Evolutionary conservation across 2,113 vertebrate species (phyloP).

Genomic region (Pluvialis apricaria): DNA sequence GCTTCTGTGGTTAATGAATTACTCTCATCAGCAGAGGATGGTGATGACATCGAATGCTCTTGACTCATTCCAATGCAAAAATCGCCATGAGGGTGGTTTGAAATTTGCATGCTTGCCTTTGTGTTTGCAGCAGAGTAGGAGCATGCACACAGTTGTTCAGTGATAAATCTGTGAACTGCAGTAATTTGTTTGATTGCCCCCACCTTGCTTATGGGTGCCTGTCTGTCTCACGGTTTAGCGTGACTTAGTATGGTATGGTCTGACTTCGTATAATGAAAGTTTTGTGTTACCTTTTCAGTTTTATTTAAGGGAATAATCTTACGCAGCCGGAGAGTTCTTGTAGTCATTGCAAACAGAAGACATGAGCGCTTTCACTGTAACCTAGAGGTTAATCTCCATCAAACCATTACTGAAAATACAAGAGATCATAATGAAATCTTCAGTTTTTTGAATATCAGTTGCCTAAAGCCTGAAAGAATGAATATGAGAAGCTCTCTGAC

Average conservation of each 20-base stretch:
- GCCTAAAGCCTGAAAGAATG: neutral
- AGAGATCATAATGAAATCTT: conserved; percentile 24
- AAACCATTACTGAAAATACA: conserved; percentile 6
- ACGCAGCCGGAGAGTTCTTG: neutral
- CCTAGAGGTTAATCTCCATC: conserved; percentile 25
- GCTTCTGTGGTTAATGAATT: neutral
- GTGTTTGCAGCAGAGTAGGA: neutral
- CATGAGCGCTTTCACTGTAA: neutral
- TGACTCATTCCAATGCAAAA: neutral
- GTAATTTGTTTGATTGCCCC: neutral
- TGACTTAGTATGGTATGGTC: neutral
- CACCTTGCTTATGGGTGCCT: neutral
- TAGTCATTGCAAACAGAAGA: neutral
- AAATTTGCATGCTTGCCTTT: neutral
- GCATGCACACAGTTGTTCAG: neutral
- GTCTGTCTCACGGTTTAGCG: neutral
- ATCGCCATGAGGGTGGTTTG: neutral
- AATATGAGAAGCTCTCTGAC: neutral
- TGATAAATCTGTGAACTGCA: neutral
- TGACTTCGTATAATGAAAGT: neutral
- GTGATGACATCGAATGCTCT: neutral
- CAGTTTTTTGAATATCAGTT: conserved; percentile 3
- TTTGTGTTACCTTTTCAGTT: neutral
- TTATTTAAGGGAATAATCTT: neutral
- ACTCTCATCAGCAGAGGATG: neutral